Base-by-base conservation (phyloP, 1,140 invertebrate species). In the Plectrocnemia conspersa region DNA sequence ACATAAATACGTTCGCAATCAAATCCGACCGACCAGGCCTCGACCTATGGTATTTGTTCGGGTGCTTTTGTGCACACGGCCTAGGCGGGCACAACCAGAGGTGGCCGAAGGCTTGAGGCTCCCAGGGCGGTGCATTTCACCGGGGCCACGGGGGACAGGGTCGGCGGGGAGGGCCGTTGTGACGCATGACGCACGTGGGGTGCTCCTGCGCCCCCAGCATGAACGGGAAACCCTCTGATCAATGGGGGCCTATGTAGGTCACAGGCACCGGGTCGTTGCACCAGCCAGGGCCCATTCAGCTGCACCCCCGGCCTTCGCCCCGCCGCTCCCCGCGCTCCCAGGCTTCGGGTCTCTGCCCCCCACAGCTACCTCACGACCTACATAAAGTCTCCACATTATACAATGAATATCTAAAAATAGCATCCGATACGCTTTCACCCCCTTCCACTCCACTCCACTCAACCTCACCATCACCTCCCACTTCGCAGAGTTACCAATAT, bases 371-470 rank as follows among this genome's bases (percentile, higher is more conserved):
- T 44, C 52, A 18, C 52, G 52, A 54, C 52, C 52, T 42, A 54
- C 27, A 54, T 54, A 54, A 33, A 44, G 52, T 23, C 41, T 46
- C 52, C 13, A 54, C 41, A 45, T 44, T 54, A 54, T 54, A 54
- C 41, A 45, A 54, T 40, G 27, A 25, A 11, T 47, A 23, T 23
- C 52, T 54, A 54, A 54, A 54, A 54, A 54, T 54, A 54, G 52
- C 35, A 16, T 40, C n/a, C 41, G 25, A 27, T 45, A 15, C 41
- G 35, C 33, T 24, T 29, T 22, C 33, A 19, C 10, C 29, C 7
- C 23, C 46, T 23, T n/a, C 25, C n/a, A 4, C 1, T 2, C 27
- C 32, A n/a, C 10, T 21, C 33, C 29, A 13, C 18, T 10, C 7
- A 32, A 6, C 38, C 5, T 15, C 11, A 5, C 3, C 36, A 10